Conservation (phyloP, 2,113 vertebrate species). For the Cichladusa arquata region DNA sequence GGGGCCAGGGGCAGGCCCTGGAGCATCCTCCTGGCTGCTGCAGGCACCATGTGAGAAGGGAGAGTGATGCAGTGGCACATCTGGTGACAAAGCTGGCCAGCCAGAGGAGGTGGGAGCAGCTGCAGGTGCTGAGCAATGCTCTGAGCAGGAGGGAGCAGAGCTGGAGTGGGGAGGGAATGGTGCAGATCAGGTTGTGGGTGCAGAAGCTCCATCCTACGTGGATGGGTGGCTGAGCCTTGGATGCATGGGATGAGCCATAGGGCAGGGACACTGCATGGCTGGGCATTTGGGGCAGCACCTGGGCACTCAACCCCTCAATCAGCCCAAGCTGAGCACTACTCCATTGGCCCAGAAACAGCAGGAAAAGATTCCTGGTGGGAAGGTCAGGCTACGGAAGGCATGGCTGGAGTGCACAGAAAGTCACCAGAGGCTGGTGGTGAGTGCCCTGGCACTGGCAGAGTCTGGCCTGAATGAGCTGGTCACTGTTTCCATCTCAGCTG, state of each 20-base stretch:
- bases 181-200: background rate
- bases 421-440: background rate
- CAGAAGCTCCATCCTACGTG: background rate
- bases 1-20: constrained; percentile 64
- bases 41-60: constrained; percentile 70
- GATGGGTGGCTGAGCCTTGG: background rate
- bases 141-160: constrained; percentile 60
- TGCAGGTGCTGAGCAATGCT: background rate
- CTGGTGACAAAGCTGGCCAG: background rate
- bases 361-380: background rate
- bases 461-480: background rate
- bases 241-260: accelerated
- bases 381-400: background rate
- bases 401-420: background rate
- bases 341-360: accelerated
- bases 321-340: background rate
- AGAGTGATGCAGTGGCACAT: constrained; percentile 46
- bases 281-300: background rate
- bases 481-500: background rate
- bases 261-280: background rate
- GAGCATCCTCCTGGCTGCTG: constrained; percentile 65
- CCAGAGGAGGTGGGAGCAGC: background rate
- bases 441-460: background rate
- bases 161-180: background rate
- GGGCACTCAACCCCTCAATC: accelerated